Percentiles rank a stretch among this genome's conserved stretches.
These are phyloP conservation scores for Heterodera schachtii DNA, from an alignment of 1,140 invertebrate species.

Conservation along the genomic window DNA sequence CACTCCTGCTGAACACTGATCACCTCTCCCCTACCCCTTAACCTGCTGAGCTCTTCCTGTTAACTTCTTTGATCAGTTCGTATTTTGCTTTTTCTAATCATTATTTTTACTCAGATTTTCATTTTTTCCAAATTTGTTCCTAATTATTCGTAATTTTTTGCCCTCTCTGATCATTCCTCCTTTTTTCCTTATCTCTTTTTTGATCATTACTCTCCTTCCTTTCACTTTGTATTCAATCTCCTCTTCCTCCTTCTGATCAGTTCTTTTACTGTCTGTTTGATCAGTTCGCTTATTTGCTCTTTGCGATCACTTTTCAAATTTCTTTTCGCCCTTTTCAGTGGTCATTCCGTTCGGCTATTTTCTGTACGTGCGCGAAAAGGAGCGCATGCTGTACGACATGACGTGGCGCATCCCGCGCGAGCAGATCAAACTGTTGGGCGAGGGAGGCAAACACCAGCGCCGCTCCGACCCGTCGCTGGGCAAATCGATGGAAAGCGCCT, in stretches of 20 bases:
- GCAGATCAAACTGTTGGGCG: slow-evolving; percentile 52
- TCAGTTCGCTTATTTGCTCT: neutral
- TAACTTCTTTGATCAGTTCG: too few species aligned
- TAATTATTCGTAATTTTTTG: too few species aligned
- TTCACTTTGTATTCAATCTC: too few species aligned
- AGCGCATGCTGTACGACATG: slow-evolving; percentile 63
- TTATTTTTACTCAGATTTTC: too few species aligned
- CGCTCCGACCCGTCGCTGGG: neutral
- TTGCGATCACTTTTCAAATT: neutral
- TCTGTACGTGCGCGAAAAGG: slow-evolving; percentile 64
- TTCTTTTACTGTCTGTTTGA: neutral
- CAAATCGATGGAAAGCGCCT: slow-evolving; percentile 4
- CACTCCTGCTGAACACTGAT: too few species aligned
- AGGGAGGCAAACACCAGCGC: slow-evolving; percentile 5
- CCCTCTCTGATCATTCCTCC: neutral
- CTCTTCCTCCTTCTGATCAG: neutral
- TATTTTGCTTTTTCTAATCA: neutral
- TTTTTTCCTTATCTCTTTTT: too few species aligned
- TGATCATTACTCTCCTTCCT: neutral
- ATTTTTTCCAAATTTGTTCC: too few species aligned
- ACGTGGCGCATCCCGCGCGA: slow-evolving; percentile 64
- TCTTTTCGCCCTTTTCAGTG: slow-evolving; percentile 1
- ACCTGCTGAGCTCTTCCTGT: too few species aligned
- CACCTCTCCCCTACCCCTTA: too few species aligned
- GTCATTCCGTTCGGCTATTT: slow-evolving; percentile 60